Base-by-base conservation (phyloP, 2,113 vertebrate genomes). In the Loxodonta africana region DNA sequence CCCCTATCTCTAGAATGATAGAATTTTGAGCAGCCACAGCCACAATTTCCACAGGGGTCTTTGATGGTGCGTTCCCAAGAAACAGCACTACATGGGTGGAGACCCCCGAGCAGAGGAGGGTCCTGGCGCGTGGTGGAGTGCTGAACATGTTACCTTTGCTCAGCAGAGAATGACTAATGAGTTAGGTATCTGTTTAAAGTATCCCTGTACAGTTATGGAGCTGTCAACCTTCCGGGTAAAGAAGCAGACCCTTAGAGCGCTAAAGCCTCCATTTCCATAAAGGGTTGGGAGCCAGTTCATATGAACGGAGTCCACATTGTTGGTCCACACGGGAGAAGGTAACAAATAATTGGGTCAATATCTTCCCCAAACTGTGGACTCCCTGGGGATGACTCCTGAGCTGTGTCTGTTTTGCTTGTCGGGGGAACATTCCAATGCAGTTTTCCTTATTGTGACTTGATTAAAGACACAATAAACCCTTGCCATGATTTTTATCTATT, bases 381-480 rank as follows among this genome's bases (percentile, higher is more conserved):
- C 77, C 67, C 30, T 2, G 5, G 60, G 8, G 33, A 23, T 78
- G 53, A 8, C 0, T 0, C 0, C 0, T 20, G 8, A 91, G 23
- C 71, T 65, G 14, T 69, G 84, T 78, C 67, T 48, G 0, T 74
- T 89, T 63, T 63, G 90, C 86, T 71, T 94, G n/a, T 10, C 1
- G 10, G 71, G 25, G 74, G 60, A 15, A 91, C 15, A 6, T 86
- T 97, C 60, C 30, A 0, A 3, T 41, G 23, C 28, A 0, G 87
- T 96, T 85, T 97, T 87, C 74, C 97, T 91, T 84, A 1, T 88
- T 97, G 83, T 65, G 95, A 86, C 96, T 97, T 97, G 96, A 95
- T 95, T 95, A 95, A 96, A 97, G 95, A 94, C 93, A 87, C 87
- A 91, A 57, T 96, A 93, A 98, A 83, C 94, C 96, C 77, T 97